Conservation (phyloP, 2,888 invertebrate species). For the Acrobasis suavella region DNA sequence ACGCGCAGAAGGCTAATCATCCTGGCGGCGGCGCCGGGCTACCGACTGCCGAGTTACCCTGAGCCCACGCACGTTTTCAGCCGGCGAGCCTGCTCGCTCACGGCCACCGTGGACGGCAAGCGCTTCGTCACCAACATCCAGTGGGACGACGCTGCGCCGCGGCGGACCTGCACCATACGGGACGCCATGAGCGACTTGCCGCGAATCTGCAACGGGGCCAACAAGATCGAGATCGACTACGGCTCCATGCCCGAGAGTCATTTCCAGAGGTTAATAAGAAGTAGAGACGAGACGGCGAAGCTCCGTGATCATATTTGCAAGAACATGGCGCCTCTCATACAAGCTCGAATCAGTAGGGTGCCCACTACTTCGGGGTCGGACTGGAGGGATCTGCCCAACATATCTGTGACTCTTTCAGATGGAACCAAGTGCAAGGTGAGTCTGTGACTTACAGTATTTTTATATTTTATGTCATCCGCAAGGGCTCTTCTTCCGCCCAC, state of each 20-base stretch:
- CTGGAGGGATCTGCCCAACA: constrained; percentile 93
- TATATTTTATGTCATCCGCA: no score
- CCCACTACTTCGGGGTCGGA: constrained; percentile 90
- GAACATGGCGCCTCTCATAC: constrained; percentile 90
- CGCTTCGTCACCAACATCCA: constrained; percentile 78
- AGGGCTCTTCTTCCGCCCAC: no score
- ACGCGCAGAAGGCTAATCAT: constrained; percentile 90
- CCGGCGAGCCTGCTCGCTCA: constrained; percentile 84
- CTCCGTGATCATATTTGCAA: constrained; percentile 91
- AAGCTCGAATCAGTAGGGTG: constrained; percentile 88
- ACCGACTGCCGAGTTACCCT: constrained; percentile 87
- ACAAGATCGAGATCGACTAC: constrained; percentile 86
- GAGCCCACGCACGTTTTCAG: constrained; percentile 91
- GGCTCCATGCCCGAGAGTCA: constrained; percentile 87
- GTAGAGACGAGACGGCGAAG: constrained; percentile 78
- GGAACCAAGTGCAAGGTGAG: constrained; percentile 84
- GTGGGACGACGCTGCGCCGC: constrained; percentile 88
- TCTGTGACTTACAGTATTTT: background rate
- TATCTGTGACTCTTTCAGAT: constrained; percentile 86
- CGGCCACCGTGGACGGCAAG: constrained; percentile 71
- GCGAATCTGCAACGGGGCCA: constrained; percentile 87
- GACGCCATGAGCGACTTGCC: constrained; percentile 93
- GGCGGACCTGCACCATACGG: constrained; percentile 88
- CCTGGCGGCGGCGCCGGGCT: constrained; percentile 91
- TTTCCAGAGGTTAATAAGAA: constrained; percentile 88